These are phyloP conservation scores for Leistus spinibarbis DNA, from an alignment of 2,888 invertebrate species.

Conservation along the genomic window DNA sequence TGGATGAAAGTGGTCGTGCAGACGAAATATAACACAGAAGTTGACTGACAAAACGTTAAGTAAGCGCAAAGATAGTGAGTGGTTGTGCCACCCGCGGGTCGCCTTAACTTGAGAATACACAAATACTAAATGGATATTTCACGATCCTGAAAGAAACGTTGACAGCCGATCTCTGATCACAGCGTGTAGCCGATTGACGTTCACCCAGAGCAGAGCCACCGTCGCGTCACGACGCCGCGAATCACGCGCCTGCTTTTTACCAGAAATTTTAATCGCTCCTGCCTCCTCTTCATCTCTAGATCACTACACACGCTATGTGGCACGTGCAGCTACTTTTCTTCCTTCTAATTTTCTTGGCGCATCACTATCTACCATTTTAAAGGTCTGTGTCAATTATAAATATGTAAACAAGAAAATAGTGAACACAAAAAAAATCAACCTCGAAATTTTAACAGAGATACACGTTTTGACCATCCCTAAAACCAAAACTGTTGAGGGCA, in stretches of 20 bases:
- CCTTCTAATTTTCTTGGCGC: background rate
- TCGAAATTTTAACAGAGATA: too few species aligned
- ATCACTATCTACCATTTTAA: too few species aligned
- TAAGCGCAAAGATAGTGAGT: constrained; percentile 46
- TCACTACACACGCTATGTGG: background rate
- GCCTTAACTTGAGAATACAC: constrained; percentile 49
- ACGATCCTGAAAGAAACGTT: constrained; percentile 48
- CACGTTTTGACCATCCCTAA: too few species aligned
- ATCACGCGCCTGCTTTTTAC: background rate
- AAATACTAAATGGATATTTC: constrained; percentile 51
- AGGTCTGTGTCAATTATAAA: too few species aligned
- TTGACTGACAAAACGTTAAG: background rate
- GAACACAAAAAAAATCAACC: too few species aligned
- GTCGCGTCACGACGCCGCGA: too few species aligned
- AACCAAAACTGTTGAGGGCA: too few species aligned
- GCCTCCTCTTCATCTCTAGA: background rate
- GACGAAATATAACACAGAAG: background rate
- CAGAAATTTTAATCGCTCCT: constrained; percentile 9
- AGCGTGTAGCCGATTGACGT: constrained; percentile 45
- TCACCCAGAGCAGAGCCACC: background rate
- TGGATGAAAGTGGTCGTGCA: background rate
- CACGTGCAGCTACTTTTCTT: background rate
- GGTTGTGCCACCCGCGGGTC: constrained; percentile 44
- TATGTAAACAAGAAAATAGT: too few species aligned
- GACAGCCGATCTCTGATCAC: constrained; percentile 51